phyloP scores from a whole-genome alignment of 2,888 invertebrate genomes.

The Baronia brevicornis region DNA sequence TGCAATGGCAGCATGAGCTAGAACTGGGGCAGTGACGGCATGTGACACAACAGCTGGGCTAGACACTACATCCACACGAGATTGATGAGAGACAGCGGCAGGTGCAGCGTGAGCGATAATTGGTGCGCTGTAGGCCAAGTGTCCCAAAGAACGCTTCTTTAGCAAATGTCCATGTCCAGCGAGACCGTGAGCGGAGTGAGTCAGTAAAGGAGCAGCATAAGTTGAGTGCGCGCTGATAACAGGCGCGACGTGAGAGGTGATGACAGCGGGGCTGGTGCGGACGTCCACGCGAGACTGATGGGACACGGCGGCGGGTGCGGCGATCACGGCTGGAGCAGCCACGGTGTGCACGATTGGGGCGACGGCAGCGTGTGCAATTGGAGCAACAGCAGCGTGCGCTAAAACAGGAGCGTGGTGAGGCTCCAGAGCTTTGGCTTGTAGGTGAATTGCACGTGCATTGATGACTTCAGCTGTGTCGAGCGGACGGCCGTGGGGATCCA shows the following conservation, averaged over 20 bases:
- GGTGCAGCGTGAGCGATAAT: no score
- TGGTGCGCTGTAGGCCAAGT: conserved; percentile 28
- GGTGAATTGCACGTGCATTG: conserved; percentile 8
- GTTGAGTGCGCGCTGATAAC: no score
- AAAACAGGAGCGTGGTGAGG: conserved; percentile 25
- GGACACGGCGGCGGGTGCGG: conserved; percentile 55
- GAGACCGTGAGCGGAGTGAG: conserved; percentile 21
- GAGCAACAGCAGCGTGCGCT: conserved; percentile 18
- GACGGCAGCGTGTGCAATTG: conserved; percentile 21
- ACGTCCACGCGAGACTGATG: conserved; percentile 63
- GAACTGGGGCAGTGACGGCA: conserved; percentile 22
- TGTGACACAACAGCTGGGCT: conserved; percentile 32
- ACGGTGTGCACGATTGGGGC: conserved; percentile 29
- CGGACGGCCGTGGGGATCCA: conserved; percentile 62
- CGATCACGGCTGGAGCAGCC: conserved; percentile 24
- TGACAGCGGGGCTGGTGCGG: conserved; percentile 33
- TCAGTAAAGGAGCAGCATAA: conserved; percentile 18
- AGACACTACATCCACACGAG: conserved; percentile 48
- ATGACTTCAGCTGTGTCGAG: conserved; percentile 25
- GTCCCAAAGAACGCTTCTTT: conserved; percentile 31
- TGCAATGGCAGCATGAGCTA: conserved; percentile 23
- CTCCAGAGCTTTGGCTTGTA: conserved; percentile 24
- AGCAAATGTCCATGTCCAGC: conserved; percentile 26
- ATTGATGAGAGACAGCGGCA: conserved; percentile 63
- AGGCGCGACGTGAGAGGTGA: conserved; percentile 19